Conservation (phyloP, 2,113 vertebrate genomes). For the Anoura caudifer region DNA sequence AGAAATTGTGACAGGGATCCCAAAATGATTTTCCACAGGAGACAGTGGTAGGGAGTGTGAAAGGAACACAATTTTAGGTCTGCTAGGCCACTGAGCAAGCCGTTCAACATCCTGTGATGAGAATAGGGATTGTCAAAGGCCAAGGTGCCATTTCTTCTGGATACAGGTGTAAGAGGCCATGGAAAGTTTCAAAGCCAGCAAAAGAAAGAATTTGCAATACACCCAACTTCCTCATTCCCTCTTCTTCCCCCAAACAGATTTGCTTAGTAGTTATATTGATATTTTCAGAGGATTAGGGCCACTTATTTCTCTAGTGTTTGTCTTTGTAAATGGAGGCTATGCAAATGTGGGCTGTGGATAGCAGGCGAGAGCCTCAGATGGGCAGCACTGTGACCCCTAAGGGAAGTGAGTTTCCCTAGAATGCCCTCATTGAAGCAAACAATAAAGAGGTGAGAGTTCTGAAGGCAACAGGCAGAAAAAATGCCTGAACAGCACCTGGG, state of each 20-base stretch:
- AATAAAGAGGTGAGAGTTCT: neutral
- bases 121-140: fast-evolving
- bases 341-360: neutral
- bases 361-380: too few species aligned
- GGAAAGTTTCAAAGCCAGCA: neutral
- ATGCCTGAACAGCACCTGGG: fast-evolving
- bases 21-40: neutral
- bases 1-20: neutral
- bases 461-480: fast-evolving
- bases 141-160: neutral
- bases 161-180: neutral
- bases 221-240: neutral
- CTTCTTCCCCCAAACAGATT: fast-evolving
- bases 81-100: neutral
- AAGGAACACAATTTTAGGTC: neutral
- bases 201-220: neutral
- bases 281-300: neutral
- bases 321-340: neutral
- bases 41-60: neutral
- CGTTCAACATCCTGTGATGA: fast-evolving
- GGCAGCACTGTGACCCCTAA: neutral
- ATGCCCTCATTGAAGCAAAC: neutral
- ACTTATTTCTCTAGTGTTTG: neutral
- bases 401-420: neutral
- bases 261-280: neutral